Evolutionary conservation across 1,140 invertebrate species (phyloP).

Genomic region (Drosophila auraria): DNA sequence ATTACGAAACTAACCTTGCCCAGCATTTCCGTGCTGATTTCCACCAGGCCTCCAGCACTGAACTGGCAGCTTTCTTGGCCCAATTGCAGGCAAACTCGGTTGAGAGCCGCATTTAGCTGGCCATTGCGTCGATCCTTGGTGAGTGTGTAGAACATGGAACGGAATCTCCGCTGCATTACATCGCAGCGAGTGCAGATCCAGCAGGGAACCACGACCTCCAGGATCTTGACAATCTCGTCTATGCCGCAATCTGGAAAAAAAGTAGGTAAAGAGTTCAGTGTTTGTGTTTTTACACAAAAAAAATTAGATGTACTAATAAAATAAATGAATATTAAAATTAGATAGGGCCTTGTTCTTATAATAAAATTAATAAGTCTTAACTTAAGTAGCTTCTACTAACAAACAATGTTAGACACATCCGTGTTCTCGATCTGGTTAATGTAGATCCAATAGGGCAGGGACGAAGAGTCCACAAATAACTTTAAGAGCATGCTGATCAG

Average conservation of each 20-base stretch:
- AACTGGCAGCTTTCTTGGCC: slow-evolving; percentile 55
- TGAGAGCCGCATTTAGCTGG: slow-evolving; percentile 46
- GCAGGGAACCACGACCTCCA: slow-evolving; percentile 49
- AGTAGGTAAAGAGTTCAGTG: no score
- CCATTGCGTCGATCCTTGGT: slow-evolving; percentile 36
- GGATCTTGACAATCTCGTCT: slow-evolving; percentile 47
- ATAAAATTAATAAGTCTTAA: no score
- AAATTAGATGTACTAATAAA: no score
- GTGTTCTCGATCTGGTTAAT: slow-evolving; percentile 11
- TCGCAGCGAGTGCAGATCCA: slow-evolving; percentile 55
- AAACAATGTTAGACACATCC: neutral
- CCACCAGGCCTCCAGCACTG: slow-evolving; percentile 58
- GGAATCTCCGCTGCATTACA: slow-evolving; percentile 35
- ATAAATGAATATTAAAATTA: no score
- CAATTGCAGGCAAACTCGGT: slow-evolving; percentile 41
- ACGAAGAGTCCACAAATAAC: slow-evolving; percentile 43
- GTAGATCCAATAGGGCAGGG: slow-evolving; percentile 58
- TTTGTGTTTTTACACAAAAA: no score
- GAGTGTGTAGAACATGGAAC: slow-evolving; percentile 39
- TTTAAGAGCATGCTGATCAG: slow-evolving; percentile 39
- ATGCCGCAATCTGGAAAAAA: slow-evolving; percentile 35
- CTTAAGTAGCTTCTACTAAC: slow-evolving; percentile 12
- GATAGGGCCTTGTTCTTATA: no score
- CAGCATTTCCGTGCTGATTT: slow-evolving; percentile 55
- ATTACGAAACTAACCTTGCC: slow-evolving; percentile 41